Conservation (phyloP, 2,888 invertebrate species). For the Volucella zonaria region DNA sequence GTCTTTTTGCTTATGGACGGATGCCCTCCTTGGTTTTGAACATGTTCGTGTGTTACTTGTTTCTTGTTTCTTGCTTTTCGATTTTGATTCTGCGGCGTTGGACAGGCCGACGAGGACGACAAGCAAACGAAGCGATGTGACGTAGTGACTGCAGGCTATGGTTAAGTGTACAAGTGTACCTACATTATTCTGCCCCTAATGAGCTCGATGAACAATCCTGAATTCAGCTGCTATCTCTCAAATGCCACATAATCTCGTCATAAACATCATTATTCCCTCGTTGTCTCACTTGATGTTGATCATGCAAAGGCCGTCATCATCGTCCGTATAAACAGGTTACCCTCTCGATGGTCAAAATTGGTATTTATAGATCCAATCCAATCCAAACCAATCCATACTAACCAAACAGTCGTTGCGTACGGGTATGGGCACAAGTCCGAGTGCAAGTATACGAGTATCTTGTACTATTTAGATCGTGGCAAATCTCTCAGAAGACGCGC, state of each 20-base stretch:
- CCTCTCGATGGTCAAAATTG: conserved; percentile 59
- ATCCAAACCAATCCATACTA: neutral
- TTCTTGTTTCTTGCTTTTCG: conserved; percentile 39
- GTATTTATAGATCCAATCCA: conserved; percentile 67
- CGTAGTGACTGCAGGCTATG: conserved; percentile 30
- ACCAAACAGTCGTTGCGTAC: too few species aligned
- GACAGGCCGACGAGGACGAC: neutral
- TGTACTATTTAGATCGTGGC: conserved; percentile 36
- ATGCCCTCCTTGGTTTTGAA: conserved; percentile 42
- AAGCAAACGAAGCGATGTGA: too few species aligned
- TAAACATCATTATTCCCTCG: conserved; percentile 56
- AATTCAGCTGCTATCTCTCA: conserved; percentile 55
- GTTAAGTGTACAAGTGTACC: conserved; percentile 36
- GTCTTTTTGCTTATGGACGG: conserved; percentile 26
- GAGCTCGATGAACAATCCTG: conserved; percentile 62
- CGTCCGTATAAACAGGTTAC: conserved; percentile 58
- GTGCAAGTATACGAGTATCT: conserved; percentile 25
- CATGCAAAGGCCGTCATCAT: neutral
- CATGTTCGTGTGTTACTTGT: conserved; percentile 28
- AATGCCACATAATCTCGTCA: conserved; percentile 67
- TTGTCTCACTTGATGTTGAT: neutral
- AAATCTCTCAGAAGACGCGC: conserved; percentile 43
- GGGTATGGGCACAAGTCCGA: neutral
- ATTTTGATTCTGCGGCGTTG: conserved; percentile 1
- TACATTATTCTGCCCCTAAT: conserved; percentile 64